These are phyloP conservation scores for Megalurothrips usitatus DNA, from an alignment of 2,888 invertebrate genomes.

Conservation along the genomic window DNA sequence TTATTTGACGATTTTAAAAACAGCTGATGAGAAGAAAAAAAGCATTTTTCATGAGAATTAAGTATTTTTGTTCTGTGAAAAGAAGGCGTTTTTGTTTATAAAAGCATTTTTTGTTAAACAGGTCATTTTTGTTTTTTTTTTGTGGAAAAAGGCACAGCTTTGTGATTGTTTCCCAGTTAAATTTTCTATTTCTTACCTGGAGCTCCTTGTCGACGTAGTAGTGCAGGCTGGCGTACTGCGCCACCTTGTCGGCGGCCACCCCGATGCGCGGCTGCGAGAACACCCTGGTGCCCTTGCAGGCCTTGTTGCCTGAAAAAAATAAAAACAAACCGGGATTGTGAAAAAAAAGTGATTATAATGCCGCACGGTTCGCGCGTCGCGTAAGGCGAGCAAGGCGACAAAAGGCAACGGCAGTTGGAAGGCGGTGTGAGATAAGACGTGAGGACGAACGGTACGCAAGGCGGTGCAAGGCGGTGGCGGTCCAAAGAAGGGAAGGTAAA, in stretches of 20 bases:
- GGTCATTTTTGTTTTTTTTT: no score
- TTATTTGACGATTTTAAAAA: no score
- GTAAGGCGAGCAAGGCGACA: no score
- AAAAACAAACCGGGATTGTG: constrained; percentile 31
- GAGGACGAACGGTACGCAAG: no score
- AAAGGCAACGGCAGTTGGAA: no score
- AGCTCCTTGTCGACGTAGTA: constrained; percentile 92
- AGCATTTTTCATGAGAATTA: constrained; percentile 34
- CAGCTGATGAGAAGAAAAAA: constrained; percentile 35
- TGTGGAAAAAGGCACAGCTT: constrained; percentile 26
- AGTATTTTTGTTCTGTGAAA: no score
- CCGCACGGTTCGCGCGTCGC: no score
- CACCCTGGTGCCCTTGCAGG: constrained; percentile 76
- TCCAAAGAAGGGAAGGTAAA: neutral
- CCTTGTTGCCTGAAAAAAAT: constrained; percentile 58
- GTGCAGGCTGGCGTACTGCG: constrained; percentile 85
- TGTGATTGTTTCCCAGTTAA: neutral
- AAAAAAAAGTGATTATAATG: no score
- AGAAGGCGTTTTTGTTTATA: no score
- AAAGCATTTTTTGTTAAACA: no score
- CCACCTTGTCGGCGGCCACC: constrained; percentile 85
- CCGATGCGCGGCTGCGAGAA: constrained; percentile 81
- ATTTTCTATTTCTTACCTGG: constrained; percentile 53
- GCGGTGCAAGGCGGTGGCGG: neutral
- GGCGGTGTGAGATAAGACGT: no score